phyloP scores from a whole-genome alignment of 2,888 invertebrate species.

The Microctonus aethiopoides region DNA sequence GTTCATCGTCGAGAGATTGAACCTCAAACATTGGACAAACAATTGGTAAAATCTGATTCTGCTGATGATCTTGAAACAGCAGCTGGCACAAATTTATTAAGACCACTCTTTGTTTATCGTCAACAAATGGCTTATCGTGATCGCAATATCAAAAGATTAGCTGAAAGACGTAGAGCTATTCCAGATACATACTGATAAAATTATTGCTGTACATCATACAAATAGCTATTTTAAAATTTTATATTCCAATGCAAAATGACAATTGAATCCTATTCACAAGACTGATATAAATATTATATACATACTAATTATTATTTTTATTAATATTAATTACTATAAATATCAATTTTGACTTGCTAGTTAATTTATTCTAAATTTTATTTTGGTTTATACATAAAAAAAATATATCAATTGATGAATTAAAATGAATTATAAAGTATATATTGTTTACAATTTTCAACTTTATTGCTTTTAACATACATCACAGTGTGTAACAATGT shows the following conservation, averaged over 20 bases:
- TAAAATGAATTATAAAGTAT: too few relatives aligned
- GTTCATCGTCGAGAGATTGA: constrained; percentile 21
- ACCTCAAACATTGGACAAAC: constrained; percentile 36
- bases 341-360: too few relatives aligned
- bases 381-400: too few relatives aligned
- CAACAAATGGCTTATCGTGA: constrained; percentile 62
- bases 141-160: constrained; percentile 49
- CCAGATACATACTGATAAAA: constrained; percentile 25
- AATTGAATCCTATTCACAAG: not conserved
- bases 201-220: too few relatives aligned
- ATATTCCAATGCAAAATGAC: too few relatives aligned
- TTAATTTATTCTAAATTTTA: too few relatives aligned
- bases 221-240: too few relatives aligned
- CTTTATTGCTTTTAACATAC: too few relatives aligned
- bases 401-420: too few relatives aligned
- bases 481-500: not conserved
- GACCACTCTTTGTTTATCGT: constrained; percentile 63
- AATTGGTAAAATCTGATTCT: constrained; percentile 15
- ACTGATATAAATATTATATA: constrained; percentile 4
- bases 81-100: constrained; percentile 60
- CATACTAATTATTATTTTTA: too few relatives aligned
- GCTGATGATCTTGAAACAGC: constrained; percentile 58
- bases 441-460: too few relatives aligned
- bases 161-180: constrained; percentile 43
- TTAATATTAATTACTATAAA: too few relatives aligned